phyloP scores from a whole-genome alignment of 2,888 invertebrate genomes.

The Celastrina argiolus region DNA sequence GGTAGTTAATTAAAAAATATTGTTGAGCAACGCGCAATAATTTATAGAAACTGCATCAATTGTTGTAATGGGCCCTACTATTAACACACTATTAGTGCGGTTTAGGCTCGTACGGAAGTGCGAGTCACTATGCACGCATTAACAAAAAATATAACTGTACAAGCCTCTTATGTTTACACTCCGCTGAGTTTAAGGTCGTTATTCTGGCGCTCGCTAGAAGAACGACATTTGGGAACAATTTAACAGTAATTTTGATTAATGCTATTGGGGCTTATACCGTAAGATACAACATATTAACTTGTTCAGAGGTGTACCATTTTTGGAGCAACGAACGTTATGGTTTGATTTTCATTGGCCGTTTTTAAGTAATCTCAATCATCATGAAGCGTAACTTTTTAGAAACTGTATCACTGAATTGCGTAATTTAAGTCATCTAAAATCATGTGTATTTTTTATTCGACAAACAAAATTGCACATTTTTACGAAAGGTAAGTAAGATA shows the following conservation, averaged over 20 bases:
- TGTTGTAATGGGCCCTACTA: constrained; percentile 51
- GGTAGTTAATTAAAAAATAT: background rate
- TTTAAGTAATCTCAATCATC: constrained; percentile 9
- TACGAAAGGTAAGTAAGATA: background rate
- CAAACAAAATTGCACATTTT: background rate
- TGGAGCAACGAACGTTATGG: constrained; percentile 23
- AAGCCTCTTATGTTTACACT: constrained; percentile 54
- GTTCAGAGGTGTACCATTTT: constrained; percentile 24
- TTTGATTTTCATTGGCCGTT: constrained; percentile 8
- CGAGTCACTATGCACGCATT: constrained; percentile 49
- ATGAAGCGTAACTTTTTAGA: background rate
- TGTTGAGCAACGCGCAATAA: constrained; percentile 4
- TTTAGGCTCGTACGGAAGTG: constrained; percentile 43
- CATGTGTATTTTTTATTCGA: constrained; percentile 9
- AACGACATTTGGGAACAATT: constrained; percentile 48
- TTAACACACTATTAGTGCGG: constrained; percentile 42
- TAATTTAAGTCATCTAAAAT: background rate
- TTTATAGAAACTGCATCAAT: constrained; percentile 38
- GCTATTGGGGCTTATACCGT: constrained; percentile 38
- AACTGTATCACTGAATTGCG: background rate
- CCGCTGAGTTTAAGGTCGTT: constrained; percentile 55
- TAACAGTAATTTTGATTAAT: constrained; percentile 44
- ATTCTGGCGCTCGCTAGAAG: constrained; percentile 40
- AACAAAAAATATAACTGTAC: constrained; percentile 62
- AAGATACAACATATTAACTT: constrained; percentile 27